Conservation (phyloP, 2,113 vertebrate species). For the Anoplopoma fimbria region DNA sequence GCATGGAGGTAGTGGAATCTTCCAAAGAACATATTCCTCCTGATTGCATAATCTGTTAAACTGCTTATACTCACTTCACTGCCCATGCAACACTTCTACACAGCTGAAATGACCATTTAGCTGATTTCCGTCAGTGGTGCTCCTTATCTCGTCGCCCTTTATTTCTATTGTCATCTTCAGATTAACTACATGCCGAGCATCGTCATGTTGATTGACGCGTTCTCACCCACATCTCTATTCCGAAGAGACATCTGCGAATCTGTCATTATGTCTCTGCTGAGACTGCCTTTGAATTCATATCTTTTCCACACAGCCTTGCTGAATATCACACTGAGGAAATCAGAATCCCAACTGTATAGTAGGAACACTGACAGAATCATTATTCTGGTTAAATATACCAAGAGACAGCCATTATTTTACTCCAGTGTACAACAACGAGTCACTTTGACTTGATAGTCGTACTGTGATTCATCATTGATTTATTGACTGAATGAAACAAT, state of each 20-base stretch:
- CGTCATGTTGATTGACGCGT: conserved; percentile 1
- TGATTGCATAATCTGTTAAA: background rate
- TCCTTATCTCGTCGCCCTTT: conserved; percentile 18
- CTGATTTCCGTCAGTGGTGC: background rate
- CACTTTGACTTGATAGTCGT: background rate
- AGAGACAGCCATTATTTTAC: background rate
- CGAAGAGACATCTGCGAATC: background rate
- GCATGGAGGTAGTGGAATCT: background rate
- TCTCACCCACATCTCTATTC: background rate
- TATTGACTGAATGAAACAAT: background rate
- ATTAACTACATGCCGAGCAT: background rate
- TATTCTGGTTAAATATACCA: background rate
- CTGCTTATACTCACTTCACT: background rate
- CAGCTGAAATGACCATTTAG: conserved; percentile 7
- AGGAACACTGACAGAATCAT: background rate
- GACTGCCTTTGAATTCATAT: background rate
- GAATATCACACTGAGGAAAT: background rate
- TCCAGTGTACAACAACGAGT: background rate
- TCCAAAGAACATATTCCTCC: background rate
- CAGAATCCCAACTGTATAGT: background rate
- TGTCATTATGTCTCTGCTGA: background rate
- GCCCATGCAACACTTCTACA: background rate
- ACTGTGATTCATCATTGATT: background rate
- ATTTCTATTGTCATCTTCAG: conserved; percentile 11
- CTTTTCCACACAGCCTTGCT: background rate